These are phyloP conservation scores for Drosophila subsilvestris DNA, from an alignment of 2,888 invertebrate genomes.

Conservation along the genomic window DNA sequence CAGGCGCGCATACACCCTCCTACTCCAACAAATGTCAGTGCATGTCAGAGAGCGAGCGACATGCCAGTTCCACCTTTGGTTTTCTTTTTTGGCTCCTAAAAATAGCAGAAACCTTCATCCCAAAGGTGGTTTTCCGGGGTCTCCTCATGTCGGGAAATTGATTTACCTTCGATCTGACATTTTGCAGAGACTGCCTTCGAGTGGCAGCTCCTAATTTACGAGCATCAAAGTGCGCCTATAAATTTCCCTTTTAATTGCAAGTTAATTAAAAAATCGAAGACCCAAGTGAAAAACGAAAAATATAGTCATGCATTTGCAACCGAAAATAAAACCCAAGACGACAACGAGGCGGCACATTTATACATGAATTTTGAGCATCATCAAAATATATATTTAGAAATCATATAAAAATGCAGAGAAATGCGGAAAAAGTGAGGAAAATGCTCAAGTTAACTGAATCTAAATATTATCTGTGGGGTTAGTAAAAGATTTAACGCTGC, in stretches of 20 bases:
- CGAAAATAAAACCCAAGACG: constrained; percentile 40
- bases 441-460: constrained; percentile 6
- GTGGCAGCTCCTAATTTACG: constrained; percentile 61
- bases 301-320: constrained; percentile 24
- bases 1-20: constrained; percentile 7
- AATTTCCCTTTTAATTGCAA: constrained; percentile 72
- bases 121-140: background rate
- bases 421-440: constrained; percentile 3
- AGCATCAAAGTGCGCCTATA: constrained; percentile 71
- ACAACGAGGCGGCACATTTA: constrained; percentile 23
- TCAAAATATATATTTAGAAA: constrained; percentile 9
- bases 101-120: constrained; percentile 1
- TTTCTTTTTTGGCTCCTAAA: constrained; percentile 4
- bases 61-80: constrained; percentile 23
- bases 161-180: constrained; percentile 56
- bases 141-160: constrained; percentile 59
- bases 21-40: constrained; percentile 15
- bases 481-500: background rate
- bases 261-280: constrained; percentile 70
- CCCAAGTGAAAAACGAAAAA: constrained; percentile 16
- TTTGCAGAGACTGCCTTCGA: constrained; percentile 42
- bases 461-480: constrained; percentile 5
- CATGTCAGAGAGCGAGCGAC: background rate
- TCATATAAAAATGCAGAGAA: constrained; percentile 4
- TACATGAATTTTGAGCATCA: constrained; percentile 4